These are phyloP conservation scores for Cordylochernes scorpioides DNA, from an alignment of 2,888 invertebrate genomes.

Conservation along the genomic window DNA sequence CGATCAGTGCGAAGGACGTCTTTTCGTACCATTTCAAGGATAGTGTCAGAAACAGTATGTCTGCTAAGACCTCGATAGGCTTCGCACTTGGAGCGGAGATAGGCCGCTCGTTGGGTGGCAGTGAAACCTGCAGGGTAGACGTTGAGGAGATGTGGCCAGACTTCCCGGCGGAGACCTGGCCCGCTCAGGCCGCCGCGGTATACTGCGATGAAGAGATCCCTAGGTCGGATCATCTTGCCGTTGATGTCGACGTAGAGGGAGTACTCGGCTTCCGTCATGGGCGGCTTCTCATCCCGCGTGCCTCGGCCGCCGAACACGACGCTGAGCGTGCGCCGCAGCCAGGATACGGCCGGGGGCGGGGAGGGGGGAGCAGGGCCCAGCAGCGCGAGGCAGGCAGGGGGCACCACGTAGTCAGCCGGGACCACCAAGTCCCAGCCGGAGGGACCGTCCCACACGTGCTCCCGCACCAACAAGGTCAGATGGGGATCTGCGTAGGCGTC, in stretches of 20 bases:
- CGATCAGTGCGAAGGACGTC: constrained; percentile 83
- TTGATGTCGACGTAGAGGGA: constrained; percentile 60
- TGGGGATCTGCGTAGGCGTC: too few relatives aligned
- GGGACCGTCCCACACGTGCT: too few relatives aligned
- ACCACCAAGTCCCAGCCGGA: too few relatives aligned
- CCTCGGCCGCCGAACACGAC: constrained; percentile 1
- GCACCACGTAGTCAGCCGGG: too few relatives aligned
- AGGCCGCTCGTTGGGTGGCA: constrained; percentile 75
- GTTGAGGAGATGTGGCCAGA: constrained; percentile 87
- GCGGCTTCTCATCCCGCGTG: constrained; percentile 23
- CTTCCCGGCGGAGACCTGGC: constrained; percentile 53
- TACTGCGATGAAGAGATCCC: constrained; percentile 61
- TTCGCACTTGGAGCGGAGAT: constrained; percentile 63
- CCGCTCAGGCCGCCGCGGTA: constrained; percentile 80
- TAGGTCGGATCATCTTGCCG: constrained; percentile 55
- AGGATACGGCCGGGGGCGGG: too few relatives aligned
- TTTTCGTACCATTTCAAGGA: constrained; percentile 82
- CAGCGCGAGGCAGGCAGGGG: too few relatives aligned
- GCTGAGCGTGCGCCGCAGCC: constrained; percentile 5
- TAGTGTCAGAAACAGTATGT: constrained; percentile 48
- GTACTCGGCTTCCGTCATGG: constrained; percentile 67
- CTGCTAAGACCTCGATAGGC: constrained; percentile 49
- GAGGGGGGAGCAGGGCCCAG: too few relatives aligned
- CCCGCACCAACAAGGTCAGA: too few relatives aligned
- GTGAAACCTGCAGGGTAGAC: constrained; percentile 76